Evolutionary conservation across 1,140 invertebrate genomes (phyloP).

Genomic region (Diabrotica undecimpunctata): DNA sequence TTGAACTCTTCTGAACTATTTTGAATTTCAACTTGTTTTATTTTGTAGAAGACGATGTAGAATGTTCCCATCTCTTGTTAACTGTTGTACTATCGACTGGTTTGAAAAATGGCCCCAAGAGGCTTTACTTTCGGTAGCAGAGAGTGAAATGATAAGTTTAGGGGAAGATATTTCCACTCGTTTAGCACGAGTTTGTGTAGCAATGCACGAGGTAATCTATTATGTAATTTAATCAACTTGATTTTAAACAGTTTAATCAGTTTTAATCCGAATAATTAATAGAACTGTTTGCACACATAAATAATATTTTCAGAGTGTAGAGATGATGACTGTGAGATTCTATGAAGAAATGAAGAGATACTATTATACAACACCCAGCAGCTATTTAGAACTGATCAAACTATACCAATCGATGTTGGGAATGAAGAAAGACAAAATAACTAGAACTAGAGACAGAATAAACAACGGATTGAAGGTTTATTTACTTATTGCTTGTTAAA

Average conservation of each 20-base stretch:
- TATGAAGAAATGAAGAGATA: constrained; percentile 77
- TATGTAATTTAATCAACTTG: not conserved
- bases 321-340: constrained; percentile 67
- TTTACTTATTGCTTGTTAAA: not conserved
- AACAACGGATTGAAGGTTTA: constrained; percentile 68
- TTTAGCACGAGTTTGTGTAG: constrained; percentile 68
- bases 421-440: constrained; percentile 65
- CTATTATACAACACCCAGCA: constrained; percentile 87
- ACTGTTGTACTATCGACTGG: constrained; percentile 93
- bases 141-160: constrained; percentile 55
- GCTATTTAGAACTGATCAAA: constrained; percentile 82
- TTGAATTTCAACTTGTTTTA: too few species aligned
- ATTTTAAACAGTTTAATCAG: not conserved
- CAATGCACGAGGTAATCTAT: constrained; percentile 63
- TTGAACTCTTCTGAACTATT: too few species aligned
- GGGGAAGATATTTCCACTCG: constrained; percentile 50
- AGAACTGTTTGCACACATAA: not conserved
- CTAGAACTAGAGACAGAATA: constrained; percentile 63
- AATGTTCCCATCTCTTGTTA: constrained; percentile 89
- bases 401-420: constrained; percentile 66
- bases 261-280: not conserved
- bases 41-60: constrained; percentile 61
- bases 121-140: constrained; percentile 76
- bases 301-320: constrained; percentile 62
- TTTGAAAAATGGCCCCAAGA: constrained; percentile 88